Conservation (phyloP, 2,797 vertebrate species). For the Peromyscus aztecus region DNA sequence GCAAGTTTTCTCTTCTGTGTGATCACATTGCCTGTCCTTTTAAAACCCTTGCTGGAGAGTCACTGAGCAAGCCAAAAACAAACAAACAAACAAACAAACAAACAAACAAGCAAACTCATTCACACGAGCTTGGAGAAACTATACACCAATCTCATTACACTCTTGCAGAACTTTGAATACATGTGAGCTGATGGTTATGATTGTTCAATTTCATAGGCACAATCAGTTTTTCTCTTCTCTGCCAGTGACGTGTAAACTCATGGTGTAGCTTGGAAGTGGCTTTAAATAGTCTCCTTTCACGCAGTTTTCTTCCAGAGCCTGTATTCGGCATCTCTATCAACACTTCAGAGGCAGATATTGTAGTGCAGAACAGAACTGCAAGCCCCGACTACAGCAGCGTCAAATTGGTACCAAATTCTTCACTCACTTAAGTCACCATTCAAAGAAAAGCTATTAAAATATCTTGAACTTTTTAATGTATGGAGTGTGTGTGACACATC, state of each 20-base stretch:
- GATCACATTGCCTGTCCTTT: background rate
- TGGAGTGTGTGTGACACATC: background rate
- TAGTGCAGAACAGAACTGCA: background rate
- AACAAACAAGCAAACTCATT: background rate
- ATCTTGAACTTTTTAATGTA: background rate
- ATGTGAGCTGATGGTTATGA: background rate
- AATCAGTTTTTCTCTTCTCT: background rate
- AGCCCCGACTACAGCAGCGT: background rate
- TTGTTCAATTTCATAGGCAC: background rate
- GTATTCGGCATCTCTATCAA: background rate
- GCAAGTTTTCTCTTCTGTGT: background rate
- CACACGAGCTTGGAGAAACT: background rate
- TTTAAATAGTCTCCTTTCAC: conserved; percentile 8
- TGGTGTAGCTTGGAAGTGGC: background rate
- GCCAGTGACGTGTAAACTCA: background rate
- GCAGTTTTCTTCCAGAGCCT: background rate
- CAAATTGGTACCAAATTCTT: background rate
- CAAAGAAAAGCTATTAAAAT: background rate
- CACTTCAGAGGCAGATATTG: background rate
- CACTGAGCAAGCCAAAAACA: background rate
- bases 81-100: background rate
- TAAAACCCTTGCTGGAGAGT: background rate
- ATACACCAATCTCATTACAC: background rate
- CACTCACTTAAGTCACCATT: background rate
- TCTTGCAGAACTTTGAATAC: background rate